Base-by-base conservation (phyloP, 2,888 invertebrate species). In the Tipula helvola region DNA sequence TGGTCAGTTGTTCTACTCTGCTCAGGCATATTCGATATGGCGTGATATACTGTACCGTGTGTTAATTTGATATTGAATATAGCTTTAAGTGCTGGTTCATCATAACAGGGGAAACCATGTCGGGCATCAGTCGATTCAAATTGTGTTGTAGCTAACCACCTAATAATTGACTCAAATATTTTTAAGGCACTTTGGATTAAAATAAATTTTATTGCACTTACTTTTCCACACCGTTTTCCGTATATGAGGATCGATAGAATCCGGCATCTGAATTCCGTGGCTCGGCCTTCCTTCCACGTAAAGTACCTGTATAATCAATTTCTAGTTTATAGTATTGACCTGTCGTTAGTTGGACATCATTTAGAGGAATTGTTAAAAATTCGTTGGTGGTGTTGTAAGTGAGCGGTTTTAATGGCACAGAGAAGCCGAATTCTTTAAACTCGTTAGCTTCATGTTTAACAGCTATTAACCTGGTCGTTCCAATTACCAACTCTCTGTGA, bases 31-130 rank as follows among this genome's bases (percentile, higher is more conserved):
- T 91, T 91, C 16, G 91, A 90, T 44, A 91, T 89, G 36, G 90
- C 91, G 42, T 88, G 89, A 86, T 90, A 91, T 12, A 88, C 88
- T 28, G 88, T 87, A 88, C 89, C 89, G 87, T 91, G 91, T 5
- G 87, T 87, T 2, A 91, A 89, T 71, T 89, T 89, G 5, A 91
- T 90, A 12, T 88, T 88, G 86, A 91, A 91, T 0, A 88, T 95
- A 0, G 97, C 96, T 89, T 97, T 97, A 91, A 95, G 94, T 7
- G 94, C 89, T 0, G 91, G 91, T 87, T 91, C 94, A 88, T 96
- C 96, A 89, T 94, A 96, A 89, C 96, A 96, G 0, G 96, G 96
- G 90, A 96, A 96, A 0, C 94, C 95, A 84, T 93, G 92, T 0
- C 95, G 93, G 0, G 95, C 95, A 87, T 93, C 93, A 0, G 94